Evolutionary conservation across 35 echinoderm and acorn worm species (phyloP), one percentile per base, ranked within the genome.

Genomic region (Strongylocentrotus purpuratus): DNA sequence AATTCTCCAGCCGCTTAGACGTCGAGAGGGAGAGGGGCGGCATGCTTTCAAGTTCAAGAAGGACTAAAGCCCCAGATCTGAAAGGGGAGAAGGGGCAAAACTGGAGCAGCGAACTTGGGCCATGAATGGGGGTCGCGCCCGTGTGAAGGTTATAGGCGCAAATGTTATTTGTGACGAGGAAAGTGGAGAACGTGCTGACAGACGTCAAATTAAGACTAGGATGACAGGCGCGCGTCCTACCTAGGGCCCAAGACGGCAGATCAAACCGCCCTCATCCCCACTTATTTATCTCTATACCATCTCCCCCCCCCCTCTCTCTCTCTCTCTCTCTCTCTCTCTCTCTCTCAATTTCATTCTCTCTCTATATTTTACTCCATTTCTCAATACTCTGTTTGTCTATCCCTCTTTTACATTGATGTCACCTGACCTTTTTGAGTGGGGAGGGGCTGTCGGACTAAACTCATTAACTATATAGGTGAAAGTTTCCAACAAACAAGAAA

Each of bases 131-230:
- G 91, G 91, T 93, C 91, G 91, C 50, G 91, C 91, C 48, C 46
- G 91, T 48, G 91, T 93, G 91, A 93, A 93, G 91, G 91, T 93
- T 93, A 93, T 47, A 93, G 91, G 91, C 91, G 91, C 91, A 93
- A 93, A 93, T 93, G 91, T 93, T 93, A 93, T 93, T 93, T 93
- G 91, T 93, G 91, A 93, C 91, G 91, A 93, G 91, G 91, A 93
- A 93, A 93, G 91, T 58, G 33, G 91, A 93, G 91, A 93, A 48
- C 46, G 15, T 46, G 91, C 48, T 93, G 91, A 93, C 48, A 93
- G 91, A 93, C 48, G 91, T 93, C 91, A 58, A 93, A 93, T 93
- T 93, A 93, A 93, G 91, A 58, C 91, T 33, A 33, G 91, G 46
- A 93, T 93, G 91, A 93, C 91, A 93, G 91, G 45, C n/a, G 45